Base-by-base conservation (phyloP, 1,140 invertebrate genomes). In the Halesus radiatus region DNA sequence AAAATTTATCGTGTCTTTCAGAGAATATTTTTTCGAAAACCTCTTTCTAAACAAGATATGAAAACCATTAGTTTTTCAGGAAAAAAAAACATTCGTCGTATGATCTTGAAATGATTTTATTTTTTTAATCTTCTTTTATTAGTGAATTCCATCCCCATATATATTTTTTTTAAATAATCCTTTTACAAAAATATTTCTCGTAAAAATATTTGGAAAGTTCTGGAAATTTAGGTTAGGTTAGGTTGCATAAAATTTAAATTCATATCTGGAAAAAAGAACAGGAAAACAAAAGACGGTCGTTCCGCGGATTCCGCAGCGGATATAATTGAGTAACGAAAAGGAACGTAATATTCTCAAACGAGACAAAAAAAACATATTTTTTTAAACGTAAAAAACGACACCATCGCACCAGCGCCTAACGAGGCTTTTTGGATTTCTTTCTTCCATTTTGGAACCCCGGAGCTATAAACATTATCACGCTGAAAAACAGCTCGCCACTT, bases 321-420 rank as follows among this genome's bases (percentile, higher is more conserved):
- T 3, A 18, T 22, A 53, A 72, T 72, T 72, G 68, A 72, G 68
- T 72, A 72, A 26, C 45, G 45, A 72, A 53, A 72, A 26, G 68
- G 45, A 53, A 72, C 45, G 22, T 54, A 3, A 72, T 72, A 53
- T 72, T 72, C 22, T 50, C 10, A 72, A 72, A 52, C 45, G 37
- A 72, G 45, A 72, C 37, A 53, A 50, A 72, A 72, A 37, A 45
- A 29, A n/a, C 18, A 56, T n/a, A 18, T 20, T 56, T 56, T 1
- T 10, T 26, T 26, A 22, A 60, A 60, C 22, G 26, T 26, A 23
- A 23, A 60, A 20, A 60, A 60, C 13, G 1, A 23, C 26, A 32
- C 23, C 10, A 10, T n/a, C 8, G 26, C 13, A 16, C 13, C 16
- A 66, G 1, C 62, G 23, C 15, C 3, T 66, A 16, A 66, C 62